These are phyloP conservation scores for Gracilinanus agilis DNA, from an alignment of 2,113 vertebrate species.

Conservation along the genomic window DNA sequence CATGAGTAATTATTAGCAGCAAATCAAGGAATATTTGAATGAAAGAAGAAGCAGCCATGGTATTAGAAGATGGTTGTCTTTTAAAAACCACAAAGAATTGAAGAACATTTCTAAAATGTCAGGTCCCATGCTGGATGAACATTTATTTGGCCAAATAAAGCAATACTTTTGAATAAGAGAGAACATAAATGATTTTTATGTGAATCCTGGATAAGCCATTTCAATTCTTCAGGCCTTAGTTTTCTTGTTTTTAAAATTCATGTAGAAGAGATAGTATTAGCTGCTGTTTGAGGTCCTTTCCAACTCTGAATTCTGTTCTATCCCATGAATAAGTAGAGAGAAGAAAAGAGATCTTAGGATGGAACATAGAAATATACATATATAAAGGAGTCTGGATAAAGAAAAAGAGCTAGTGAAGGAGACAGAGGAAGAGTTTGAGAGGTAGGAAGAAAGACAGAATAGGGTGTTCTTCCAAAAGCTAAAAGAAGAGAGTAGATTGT, in stretches of 20 bases:
- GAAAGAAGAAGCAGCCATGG: not conserved
- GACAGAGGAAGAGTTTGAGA: not conserved
- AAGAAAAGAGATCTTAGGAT: not conserved
- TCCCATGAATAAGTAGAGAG: not conserved
- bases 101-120: not conserved
- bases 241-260: not conserved
- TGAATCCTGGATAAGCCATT: not conserved
- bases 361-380: not conserved
- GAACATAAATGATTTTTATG: not conserved
- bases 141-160: not conserved
- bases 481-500: too few relatives aligned
- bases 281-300: not conserved
- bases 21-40: not conserved
- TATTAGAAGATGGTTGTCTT: not conserved
- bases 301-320: not conserved
- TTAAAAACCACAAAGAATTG: not conserved
- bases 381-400: not conserved
- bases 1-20: not conserved
- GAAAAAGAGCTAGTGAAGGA: not conserved
- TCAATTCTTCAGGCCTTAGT: not conserved
- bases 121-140: not conserved
- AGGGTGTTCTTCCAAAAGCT: not conserved
- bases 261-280: not conserved
- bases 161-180: not conserved
- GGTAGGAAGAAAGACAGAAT: not conserved